These are phyloP conservation scores for Rotaria sp. DNA, from an alignment of 2,888 invertebrate species.

Conservation along the genomic window DNA sequence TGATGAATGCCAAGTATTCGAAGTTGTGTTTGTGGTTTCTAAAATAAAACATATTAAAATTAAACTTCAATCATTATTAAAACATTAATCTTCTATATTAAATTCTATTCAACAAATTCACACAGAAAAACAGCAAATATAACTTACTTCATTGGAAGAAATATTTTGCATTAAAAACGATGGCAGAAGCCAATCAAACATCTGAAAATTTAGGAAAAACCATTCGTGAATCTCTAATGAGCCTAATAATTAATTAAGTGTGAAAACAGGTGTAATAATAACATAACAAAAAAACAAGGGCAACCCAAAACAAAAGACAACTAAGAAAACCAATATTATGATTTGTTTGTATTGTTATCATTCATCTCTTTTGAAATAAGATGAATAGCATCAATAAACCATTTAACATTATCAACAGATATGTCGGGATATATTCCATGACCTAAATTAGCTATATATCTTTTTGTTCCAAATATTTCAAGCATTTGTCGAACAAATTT, in stretches of 20 bases:
- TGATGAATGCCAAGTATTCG: neutral
- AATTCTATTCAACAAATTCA: too few species aligned
- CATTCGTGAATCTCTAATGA: neutral
- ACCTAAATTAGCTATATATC: slow-evolving; percentile 89
- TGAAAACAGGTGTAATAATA: neutral
- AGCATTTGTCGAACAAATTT: slow-evolving; percentile 68
- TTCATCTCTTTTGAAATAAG: slow-evolving; percentile 42
- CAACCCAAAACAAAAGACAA: neutral
- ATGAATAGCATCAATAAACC: slow-evolving; percentile 79
- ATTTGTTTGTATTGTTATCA: slow-evolving; percentile 28
- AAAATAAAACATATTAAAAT: neutral
- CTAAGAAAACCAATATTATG: neutral
- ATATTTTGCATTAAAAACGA: neutral
- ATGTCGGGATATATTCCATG: slow-evolving; percentile 92
- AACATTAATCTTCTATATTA: too few species aligned
- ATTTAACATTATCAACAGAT: slow-evolving; percentile 71
- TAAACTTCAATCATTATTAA: too few species aligned
- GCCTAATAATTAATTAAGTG: neutral
- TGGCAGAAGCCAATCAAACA: neutral
- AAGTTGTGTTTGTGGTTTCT: neutral
- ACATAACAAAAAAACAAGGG: neutral
- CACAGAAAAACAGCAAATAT: too few species aligned
- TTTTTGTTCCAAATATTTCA: slow-evolving; percentile 70
- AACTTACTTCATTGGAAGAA: neutral
- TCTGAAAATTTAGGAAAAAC: neutral